Evolutionary conservation across 2,797 vertebrate species (phyloP), one percentile per base, ranked within the genome.

Genomic region (Hipposideros larvatus): DNA sequence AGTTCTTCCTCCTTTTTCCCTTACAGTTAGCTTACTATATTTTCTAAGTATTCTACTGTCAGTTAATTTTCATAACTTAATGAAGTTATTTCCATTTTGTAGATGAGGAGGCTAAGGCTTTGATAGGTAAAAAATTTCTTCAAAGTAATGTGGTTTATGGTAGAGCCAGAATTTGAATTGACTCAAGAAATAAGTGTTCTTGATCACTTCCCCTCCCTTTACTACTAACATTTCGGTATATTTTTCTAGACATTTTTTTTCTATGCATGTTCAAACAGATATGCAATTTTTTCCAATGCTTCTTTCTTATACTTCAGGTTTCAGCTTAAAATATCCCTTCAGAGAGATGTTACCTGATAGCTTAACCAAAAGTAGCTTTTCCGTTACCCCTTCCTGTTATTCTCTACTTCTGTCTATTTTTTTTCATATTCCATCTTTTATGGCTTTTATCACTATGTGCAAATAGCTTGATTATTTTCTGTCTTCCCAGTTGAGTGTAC

Each of bases 291-390:
- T 13, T 0, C 1, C 19, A 6, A 2, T 43, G 11, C 22, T 80
- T 41, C 11, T 18, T 59, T 61, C 21, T 79, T 73, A 57, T 21
- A 3, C 6, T 84, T 82, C 83, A 53, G 41, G 15, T 70, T 14
- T 90, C 51, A 66, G 34, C 70, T 85, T 85, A 86, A 89, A 70
- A 82, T 34, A 68, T 43, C 24, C 26, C 41, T 93, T 95, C 24
- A 34, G 48, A 68, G 28, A 89, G 34, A 48, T 75, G 21, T 74
- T 68, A 94, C 21, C 41, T 93, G 63, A 19, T 66, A 57, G 66
- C 15, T 75, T 28, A 94, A 41, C 24, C 46, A 55, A 55, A 78
- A 65, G 24, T 65, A 84, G 6, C 48, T 22, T 84, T 95, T 88
- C 65, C 31, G 6, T 71, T 59, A 14, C 31, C 13, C 5, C 46